phyloP scores from a whole-genome alignment of 2,797 vertebrate genomes.

The Anas flavirostris region DNA sequence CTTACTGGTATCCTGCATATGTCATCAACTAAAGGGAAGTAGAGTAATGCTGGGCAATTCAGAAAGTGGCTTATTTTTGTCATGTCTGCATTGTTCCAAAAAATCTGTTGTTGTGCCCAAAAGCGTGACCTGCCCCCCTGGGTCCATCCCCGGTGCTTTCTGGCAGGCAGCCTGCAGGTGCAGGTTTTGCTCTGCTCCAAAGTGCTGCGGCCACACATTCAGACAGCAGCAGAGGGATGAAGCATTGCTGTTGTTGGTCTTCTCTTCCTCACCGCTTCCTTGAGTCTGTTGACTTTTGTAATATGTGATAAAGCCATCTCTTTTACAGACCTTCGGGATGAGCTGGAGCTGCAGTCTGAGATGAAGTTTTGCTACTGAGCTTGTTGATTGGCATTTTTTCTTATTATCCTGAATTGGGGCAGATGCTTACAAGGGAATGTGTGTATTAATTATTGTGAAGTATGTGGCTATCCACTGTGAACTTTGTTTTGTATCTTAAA shows the following conservation, averaged over 20 bases:
- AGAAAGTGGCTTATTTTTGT: neutral
- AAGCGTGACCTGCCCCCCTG: neutral
- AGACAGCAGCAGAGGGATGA: neutral
- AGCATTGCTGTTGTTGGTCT: neutral
- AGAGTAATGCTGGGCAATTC: neutral
- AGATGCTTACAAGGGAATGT: neutral
- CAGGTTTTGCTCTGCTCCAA: neutral
- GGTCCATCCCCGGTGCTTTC: no score
- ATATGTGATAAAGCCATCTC: neutral
- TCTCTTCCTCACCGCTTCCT: neutral
- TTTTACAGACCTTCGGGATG: neutral
- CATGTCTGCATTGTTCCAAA: neutral
- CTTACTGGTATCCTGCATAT: neutral
- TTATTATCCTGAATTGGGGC: neutral
- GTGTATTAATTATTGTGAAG: neutral
- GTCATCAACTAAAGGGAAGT: neutral
- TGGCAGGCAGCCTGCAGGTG: neutral
- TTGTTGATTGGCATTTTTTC: neutral
- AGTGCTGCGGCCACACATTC: neutral
- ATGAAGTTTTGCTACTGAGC: neutral
- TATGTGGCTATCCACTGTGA: neutral
- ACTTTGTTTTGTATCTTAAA: neutral
- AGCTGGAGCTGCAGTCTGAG: neutral
- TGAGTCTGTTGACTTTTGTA: conserved; percentile 2
- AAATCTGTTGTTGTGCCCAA: neutral